A percentile compares a stretch with the other conserved stretches of the same genome.
phyloP scores from a whole-genome alignment of 2,888 invertebrate species.

The Chirona hameri region DNA sequence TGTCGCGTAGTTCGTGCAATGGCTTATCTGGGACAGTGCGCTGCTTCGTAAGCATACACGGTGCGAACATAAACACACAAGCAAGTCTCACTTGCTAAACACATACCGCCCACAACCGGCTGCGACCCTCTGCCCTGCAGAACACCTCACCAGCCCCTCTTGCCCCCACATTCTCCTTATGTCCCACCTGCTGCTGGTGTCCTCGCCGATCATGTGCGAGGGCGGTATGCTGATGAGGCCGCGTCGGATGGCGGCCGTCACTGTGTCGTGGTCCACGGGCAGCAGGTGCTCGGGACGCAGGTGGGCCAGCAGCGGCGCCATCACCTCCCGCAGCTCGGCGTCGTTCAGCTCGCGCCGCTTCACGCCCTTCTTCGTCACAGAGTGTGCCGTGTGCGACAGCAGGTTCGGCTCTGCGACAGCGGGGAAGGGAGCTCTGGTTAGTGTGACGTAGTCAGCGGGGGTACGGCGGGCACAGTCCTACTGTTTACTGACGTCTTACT shows the following conservation, averaged over 20 bases:
- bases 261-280: constrained; percentile 73
- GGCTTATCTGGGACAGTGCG: no score
- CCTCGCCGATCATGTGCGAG: constrained; percentile 74
- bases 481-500: no score
- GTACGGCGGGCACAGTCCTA: no score
- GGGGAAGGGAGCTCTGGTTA: not conserved
- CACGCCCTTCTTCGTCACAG: constrained; percentile 77
- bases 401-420: constrained; percentile 71
- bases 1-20: no score
- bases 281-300: constrained; percentile 86
- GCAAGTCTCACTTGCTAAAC: no score
- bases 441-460: no score
- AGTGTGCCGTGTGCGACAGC: constrained; percentile 87
- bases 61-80: no score
- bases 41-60: no score
- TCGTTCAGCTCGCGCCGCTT: constrained; percentile 65
- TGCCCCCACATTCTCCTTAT: no score
- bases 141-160: no score
- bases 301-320: constrained; percentile 75
- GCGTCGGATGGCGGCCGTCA: constrained; percentile 60
- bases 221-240: constrained; percentile 78
- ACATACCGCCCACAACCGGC: no score
- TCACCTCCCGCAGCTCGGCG: constrained; percentile 75
- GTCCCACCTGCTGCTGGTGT: constrained; percentile 49
- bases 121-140: no score